phyloP scores from a whole-genome alignment of 2,797 vertebrate species.

The Discoglossus pictus region DNA sequence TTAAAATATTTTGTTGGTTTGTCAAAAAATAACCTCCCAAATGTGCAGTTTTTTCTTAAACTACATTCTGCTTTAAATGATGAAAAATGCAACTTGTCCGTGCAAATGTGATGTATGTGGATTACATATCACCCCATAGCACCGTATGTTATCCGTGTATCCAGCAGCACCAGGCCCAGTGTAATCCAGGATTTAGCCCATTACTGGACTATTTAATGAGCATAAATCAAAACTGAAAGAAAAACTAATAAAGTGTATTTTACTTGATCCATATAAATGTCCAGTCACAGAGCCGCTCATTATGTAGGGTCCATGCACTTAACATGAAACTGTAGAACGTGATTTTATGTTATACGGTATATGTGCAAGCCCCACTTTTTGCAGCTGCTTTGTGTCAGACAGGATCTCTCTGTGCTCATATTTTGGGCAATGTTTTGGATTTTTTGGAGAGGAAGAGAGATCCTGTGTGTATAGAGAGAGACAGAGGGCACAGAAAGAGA shows the following conservation, averaged over 20 bases:
- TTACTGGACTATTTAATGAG: slow-evolving; percentile 42
- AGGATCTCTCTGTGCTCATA: no score
- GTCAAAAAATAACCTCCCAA: no score
- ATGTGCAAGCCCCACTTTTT: slow-evolving; percentile 40
- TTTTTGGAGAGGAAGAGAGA: no score
- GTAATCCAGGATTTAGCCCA: slow-evolving; percentile 47
- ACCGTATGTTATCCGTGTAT: slow-evolving; percentile 18
- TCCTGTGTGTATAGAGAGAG: no score
- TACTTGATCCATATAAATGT: slow-evolving; percentile 59
- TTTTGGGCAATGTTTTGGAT: no score
- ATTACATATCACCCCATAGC: not conserved
- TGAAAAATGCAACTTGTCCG: no score
- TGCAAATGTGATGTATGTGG: no score
- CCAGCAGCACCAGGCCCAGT: slow-evolving; percentile 3
- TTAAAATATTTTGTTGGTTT: no score
- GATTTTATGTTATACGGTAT: slow-evolving; percentile 50
- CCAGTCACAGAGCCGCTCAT: slow-evolving; percentile 53
- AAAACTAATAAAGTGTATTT: slow-evolving; percentile 56
- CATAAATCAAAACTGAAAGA: slow-evolving; percentile 51
- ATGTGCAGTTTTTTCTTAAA: no score
- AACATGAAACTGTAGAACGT: slow-evolving; percentile 59
- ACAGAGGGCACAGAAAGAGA: no score
- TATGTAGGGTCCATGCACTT: slow-evolving; percentile 59
- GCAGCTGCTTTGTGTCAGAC: slow-evolving; percentile 49
- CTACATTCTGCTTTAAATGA: no score